A percentile compares a stretch with the other conserved stretches of the same genome.
These are phyloP conservation scores for Cheiracanthium punctorium DNA, from an alignment of 2,888 invertebrate species.

Conservation along the genomic window DNA sequence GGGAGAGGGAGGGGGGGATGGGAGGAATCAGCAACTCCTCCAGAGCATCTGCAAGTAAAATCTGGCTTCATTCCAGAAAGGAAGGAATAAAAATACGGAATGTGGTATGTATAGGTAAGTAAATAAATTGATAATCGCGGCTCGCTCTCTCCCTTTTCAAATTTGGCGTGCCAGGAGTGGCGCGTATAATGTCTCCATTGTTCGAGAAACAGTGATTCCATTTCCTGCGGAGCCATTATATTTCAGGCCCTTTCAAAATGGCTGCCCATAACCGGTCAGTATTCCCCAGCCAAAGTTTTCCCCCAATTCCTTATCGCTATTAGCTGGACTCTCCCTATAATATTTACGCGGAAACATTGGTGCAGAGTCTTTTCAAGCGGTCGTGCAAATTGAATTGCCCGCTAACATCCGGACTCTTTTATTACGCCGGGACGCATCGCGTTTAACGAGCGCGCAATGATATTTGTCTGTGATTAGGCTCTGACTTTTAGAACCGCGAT, in stretches of 20 bases:
- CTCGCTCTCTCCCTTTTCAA: constrained; percentile 22
- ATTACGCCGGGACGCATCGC: constrained; percentile 39
- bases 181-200: constrained; percentile 50
- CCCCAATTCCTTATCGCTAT: constrained; percentile 59
- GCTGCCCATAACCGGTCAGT: constrained; percentile 65
- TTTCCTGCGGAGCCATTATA: constrained; percentile 57
- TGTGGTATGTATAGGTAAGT: constrained; percentile 22
- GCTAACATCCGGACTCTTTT: constrained; percentile 58
- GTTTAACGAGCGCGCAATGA: constrained; percentile 59
- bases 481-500: background rate
- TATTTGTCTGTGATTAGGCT: constrained; percentile 57
- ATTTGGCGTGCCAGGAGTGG: constrained; percentile 48
- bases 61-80: constrained; percentile 38
- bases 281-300: constrained; percentile 1
- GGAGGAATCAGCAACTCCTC: background rate
- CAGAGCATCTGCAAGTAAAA: background rate
- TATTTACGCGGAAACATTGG: constrained; percentile 62
- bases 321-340: constrained; percentile 35
- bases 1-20: too few species aligned
- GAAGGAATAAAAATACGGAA: background rate
- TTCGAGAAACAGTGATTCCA: constrained; percentile 58
- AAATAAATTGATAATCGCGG: constrained; percentile 45
- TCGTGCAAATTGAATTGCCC: constrained; percentile 64
- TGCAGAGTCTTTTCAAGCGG: constrained; percentile 56
- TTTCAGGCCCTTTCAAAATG: constrained; percentile 48